These are phyloP conservation scores for Sternarchorhynchus goeldii DNA, from an alignment of 2,797 vertebrate genomes.

Conservation along the genomic window DNA sequence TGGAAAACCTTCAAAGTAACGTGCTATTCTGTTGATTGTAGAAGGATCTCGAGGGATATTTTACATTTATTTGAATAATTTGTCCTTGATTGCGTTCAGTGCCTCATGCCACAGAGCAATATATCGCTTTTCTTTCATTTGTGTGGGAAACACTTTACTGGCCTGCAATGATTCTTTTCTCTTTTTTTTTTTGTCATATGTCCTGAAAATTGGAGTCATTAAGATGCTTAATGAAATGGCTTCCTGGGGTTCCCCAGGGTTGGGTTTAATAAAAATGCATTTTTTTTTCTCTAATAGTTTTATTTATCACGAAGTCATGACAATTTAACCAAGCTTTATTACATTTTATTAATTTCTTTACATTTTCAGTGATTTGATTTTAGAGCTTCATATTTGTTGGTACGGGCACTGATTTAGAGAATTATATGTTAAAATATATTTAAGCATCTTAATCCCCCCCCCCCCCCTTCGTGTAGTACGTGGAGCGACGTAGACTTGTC, in stretches of 20 bases:
- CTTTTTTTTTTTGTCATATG: constrained; percentile 41
- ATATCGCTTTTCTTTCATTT: constrained; percentile 42
- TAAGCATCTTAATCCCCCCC: constrained; percentile 23
- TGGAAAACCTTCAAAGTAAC: constrained; percentile 9
- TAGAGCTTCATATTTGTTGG: constrained; percentile 39
- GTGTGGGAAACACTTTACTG: constrained; percentile 52
- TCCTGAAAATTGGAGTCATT: constrained; percentile 58
- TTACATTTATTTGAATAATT: constrained; percentile 58
- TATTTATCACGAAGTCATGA: constrained; percentile 48
- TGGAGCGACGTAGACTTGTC: not conserved
- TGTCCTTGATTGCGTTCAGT: constrained; percentile 60
- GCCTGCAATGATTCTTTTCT: constrained; percentile 48
- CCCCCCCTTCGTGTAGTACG: not conserved
- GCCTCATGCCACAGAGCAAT: constrained; percentile 62
- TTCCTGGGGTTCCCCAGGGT: constrained; percentile 55
- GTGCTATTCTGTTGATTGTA: constrained; percentile 34
- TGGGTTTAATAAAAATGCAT: constrained; percentile 57
- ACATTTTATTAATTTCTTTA: constrained; percentile 54
- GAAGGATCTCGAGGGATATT: constrained; percentile 51
- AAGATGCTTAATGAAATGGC: constrained; percentile 59
- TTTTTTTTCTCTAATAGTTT: constrained; percentile 31
- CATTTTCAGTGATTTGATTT: constrained; percentile 51
- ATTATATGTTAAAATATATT: constrained; percentile 36
- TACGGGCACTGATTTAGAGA: constrained; percentile 38
- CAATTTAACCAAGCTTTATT: constrained; percentile 54